Percentiles rank a stretch among this genome's conserved stretches.
These are phyloP conservation scores for Xanthostigma xanthostigma DNA, from an alignment of 2,888 invertebrate genomes.

Conservation along the genomic window DNA sequence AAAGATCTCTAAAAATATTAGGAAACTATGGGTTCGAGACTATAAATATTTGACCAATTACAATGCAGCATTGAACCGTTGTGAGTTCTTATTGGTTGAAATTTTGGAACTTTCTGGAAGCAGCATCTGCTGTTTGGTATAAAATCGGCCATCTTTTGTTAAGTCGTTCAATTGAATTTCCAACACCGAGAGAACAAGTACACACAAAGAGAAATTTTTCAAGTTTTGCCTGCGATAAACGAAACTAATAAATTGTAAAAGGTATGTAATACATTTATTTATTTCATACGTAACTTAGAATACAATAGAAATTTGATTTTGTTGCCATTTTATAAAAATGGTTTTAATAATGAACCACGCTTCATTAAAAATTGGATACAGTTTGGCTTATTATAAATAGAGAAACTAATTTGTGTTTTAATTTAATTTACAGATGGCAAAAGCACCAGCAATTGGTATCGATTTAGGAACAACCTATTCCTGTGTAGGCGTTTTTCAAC, in stretches of 20 bases:
- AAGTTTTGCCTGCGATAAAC: conserved; percentile 22
- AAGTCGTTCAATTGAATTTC: conserved; percentile 1
- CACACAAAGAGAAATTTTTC: conserved; percentile 15
- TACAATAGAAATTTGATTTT: background rate
- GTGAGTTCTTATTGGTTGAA: conserved; percentile 17
- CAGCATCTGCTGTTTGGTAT: conserved; percentile 20
- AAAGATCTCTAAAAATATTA: no score
- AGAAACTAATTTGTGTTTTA: background rate
- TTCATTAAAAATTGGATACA: background rate
- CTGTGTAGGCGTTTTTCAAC: conserved; percentile 85
- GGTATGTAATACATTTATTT: conserved; percentile 5
- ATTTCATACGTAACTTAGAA: background rate
- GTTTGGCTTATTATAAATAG: background rate
- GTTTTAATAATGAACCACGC: conserved; percentile 5
- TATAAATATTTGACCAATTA: no score
- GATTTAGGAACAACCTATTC: conserved; percentile 94
- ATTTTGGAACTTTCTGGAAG: conserved; percentile 25
- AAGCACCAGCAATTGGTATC: conserved; percentile 85
- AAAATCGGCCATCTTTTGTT: conserved; percentile 23
- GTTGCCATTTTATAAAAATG: background rate
- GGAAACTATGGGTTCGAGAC: no score
- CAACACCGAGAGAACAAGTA: background rate
- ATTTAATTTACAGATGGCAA: conserved; percentile 37
- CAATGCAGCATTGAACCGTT: background rate
- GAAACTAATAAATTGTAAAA: conserved; percentile 8